A percentile compares a stretch with the other conserved stretches of the same genome.
phyloP scores from a whole-genome alignment of 2,113 vertebrate species.

The Progne subis region DNA sequence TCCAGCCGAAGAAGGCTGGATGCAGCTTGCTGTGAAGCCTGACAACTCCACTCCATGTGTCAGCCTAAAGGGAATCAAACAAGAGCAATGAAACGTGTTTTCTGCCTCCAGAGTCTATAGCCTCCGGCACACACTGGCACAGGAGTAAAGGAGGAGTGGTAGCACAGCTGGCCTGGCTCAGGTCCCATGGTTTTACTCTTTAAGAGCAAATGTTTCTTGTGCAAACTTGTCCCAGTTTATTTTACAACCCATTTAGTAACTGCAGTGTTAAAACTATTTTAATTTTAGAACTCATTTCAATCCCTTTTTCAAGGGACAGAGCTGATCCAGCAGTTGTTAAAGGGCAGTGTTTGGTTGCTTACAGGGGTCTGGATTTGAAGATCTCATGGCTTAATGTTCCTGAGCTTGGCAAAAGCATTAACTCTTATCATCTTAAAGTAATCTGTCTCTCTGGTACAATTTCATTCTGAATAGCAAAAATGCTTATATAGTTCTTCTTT shows the following conservation, averaged over 20 bases:
- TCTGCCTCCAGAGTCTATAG: not conserved
- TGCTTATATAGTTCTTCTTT: not conserved
- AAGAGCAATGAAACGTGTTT: not conserved
- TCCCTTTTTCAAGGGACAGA: not conserved
- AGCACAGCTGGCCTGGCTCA: slow-evolving; percentile 38
- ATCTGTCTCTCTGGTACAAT: not conserved
- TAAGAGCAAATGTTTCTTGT: not conserved
- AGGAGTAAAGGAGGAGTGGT: not conserved
- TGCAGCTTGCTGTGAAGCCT: not conserved
- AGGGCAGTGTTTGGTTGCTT: not conserved
- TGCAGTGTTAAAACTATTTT: slow-evolving; percentile 4
- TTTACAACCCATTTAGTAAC: slow-evolving; percentile 38
- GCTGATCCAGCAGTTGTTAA: not conserved
- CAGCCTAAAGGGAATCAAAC: slow-evolving; percentile 20
- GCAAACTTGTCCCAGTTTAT: slow-evolving; percentile 10
- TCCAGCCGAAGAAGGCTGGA: slow-evolving; percentile 18
- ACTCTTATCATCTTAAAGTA: not conserved
- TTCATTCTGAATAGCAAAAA: not conserved
- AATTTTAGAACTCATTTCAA: not conserved
- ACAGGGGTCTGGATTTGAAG: not conserved
- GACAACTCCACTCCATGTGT: not conserved
- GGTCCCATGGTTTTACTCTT: not conserved
- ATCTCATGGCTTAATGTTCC: not conserved
- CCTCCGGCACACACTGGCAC: not conserved
- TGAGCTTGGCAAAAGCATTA: not conserved